These are phyloP conservation scores for Gryon sp. DNA, from an alignment of 1,140 invertebrate genomes.

Conservation along the genomic window DNA sequence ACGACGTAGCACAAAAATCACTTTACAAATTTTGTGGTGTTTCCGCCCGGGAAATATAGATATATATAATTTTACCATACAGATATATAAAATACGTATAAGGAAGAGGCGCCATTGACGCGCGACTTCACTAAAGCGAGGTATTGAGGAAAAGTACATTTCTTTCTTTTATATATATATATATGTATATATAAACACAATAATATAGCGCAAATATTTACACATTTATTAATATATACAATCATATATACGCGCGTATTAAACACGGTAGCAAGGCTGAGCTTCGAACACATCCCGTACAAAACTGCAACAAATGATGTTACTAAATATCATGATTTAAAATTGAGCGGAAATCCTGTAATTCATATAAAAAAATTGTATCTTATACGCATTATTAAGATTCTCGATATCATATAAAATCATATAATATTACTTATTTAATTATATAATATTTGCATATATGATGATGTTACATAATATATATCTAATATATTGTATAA, in stretches of 20 bases:
- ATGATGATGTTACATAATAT: too few species aligned
- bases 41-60: too few species aligned
- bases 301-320: constrained; percentile 1
- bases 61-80: too few species aligned
- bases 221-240: not conserved
- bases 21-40: too few species aligned
- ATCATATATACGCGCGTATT: not conserved
- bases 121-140: constrained; percentile 28
- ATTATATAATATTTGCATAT: too few species aligned
- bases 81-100: constrained; percentile 9
- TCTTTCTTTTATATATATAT: not conserved
- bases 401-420: too few species aligned
- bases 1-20: too few species aligned
- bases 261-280: constrained; percentile 24
- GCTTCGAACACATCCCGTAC: constrained; percentile 17
- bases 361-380: too few species aligned
- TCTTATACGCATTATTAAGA: too few species aligned
- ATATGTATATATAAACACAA: not conserved
- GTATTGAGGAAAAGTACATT: constrained; percentile 29
- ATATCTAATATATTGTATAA: too few species aligned
- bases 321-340: constrained; percentile 1
- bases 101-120: not conserved
- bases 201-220: constrained; percentile 8
- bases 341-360: too few species aligned
- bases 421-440: too few species aligned